Conservation (phyloP, 2,797 vertebrate genomes). For the Phrynocephalus vlangalii region DNA sequence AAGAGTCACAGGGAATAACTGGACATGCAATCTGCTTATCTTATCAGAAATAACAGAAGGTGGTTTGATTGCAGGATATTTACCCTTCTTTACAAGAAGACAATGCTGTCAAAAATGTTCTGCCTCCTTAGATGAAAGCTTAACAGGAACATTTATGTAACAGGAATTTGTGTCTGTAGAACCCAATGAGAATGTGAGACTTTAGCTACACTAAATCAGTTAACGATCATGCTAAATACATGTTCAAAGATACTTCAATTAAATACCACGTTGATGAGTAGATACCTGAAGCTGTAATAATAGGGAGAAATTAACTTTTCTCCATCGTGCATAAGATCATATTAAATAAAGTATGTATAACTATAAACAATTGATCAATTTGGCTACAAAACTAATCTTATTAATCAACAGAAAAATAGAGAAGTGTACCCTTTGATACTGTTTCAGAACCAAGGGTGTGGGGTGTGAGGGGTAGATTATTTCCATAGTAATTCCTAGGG, state of each 20-base stretch:
- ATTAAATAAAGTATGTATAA: not conserved
- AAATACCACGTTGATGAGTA: not conserved
- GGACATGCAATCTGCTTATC: not conserved
- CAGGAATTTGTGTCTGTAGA: not conserved
- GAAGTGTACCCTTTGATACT: not conserved
- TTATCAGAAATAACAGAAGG: not conserved
- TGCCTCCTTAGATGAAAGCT: not conserved
- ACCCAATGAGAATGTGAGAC: not conserved
- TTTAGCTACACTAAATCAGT: not conserved
- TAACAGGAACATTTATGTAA: not conserved
- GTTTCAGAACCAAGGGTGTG: not conserved
- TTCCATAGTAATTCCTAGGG: not conserved
- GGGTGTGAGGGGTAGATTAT: not conserved
- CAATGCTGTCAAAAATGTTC: not conserved
- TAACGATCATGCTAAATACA: not conserved
- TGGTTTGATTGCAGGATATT: not conserved
- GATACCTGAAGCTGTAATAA: not conserved
- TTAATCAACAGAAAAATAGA: constrained; percentile 6
- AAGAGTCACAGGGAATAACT: not conserved
- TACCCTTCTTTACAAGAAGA: not conserved
- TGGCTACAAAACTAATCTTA: not conserved
- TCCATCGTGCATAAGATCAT: not conserved
- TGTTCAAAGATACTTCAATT: not conserved
- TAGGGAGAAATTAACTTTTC: not conserved
- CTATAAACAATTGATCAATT: not conserved